These are phyloP conservation scores for Caenorhabditis macrosperma DNA, from an alignment of 2,888 invertebrate species.

Conservation along the genomic window DNA sequence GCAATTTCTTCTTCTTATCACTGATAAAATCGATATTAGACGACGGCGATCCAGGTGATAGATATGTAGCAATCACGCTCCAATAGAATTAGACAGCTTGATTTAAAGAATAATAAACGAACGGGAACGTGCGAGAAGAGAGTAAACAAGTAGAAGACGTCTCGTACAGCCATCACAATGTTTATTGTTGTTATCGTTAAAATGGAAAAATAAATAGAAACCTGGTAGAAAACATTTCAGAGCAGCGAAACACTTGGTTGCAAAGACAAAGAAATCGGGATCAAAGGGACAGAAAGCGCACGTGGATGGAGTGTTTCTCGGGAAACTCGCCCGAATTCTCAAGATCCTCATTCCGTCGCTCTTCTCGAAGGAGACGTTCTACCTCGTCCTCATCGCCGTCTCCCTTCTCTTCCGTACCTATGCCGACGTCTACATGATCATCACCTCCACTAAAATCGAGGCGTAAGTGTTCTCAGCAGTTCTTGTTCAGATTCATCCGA, in stretches of 20 bases:
- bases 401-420: conserved; percentile 91
- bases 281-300: conserved; percentile 60
- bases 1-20: not conserved
- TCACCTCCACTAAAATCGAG: conserved; percentile 93
- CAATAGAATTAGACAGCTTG: no score
- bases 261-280: conserved; percentile 38
- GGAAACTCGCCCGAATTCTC: conserved; percentile 69
- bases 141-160: no score
- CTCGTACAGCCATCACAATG: no score
- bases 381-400: conserved; percentile 83
- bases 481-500: not conserved
- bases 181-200: no score
- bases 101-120: no score
- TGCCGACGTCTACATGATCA: conserved; percentile 98
- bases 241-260: conserved; percentile 41
- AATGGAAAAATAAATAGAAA: no score
- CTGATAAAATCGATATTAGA: conserved; percentile 14
- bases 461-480: conserved; percentile 83
- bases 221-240: no score
- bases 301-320: conserved; percentile 69
- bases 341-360: conserved; percentile 73
- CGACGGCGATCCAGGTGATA: not conserved
- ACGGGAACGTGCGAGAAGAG: no score
- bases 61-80: not conserved
- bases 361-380: conserved; percentile 74